Evolutionary conservation across 23 tunicate genomes (phyloP).

Genomic region (Oikopleura dioica): DNA sequence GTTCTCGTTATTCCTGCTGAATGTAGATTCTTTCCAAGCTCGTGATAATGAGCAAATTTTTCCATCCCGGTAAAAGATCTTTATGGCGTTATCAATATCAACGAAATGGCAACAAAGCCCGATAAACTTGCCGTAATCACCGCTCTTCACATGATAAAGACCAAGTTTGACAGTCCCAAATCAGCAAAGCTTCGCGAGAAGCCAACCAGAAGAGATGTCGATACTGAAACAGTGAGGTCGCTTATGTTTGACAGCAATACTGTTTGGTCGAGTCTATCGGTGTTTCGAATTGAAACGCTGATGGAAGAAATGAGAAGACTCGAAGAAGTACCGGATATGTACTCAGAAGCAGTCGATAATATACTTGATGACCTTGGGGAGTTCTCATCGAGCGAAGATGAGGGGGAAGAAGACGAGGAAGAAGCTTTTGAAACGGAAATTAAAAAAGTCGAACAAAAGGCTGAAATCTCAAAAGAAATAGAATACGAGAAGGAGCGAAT

Average conservation of each 20-base stretch:
- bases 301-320: neutral
- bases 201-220: neutral
- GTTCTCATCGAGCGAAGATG: no score
- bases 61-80: no score
- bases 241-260: neutral
- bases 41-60: no score
- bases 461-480: no score
- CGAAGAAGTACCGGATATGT: neutral
- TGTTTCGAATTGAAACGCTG: neutral
- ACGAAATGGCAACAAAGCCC: neutral
- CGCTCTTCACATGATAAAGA: conserved; percentile 6
- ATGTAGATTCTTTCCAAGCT: no score
- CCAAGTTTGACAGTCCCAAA: neutral
- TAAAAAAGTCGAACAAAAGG: no score
- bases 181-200: neutral
- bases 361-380: no score
- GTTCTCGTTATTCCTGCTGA: no score
- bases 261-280: conserved; percentile 1
- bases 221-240: neutral
- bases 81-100: neutral
- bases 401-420: no score
- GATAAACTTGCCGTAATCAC: conserved; percentile 3
- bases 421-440: no score
- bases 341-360: neutral
- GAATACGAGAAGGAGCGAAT: no score